Conservation (phyloP, 2,888 invertebrate species). For the Notocelia uddmanniana region DNA sequence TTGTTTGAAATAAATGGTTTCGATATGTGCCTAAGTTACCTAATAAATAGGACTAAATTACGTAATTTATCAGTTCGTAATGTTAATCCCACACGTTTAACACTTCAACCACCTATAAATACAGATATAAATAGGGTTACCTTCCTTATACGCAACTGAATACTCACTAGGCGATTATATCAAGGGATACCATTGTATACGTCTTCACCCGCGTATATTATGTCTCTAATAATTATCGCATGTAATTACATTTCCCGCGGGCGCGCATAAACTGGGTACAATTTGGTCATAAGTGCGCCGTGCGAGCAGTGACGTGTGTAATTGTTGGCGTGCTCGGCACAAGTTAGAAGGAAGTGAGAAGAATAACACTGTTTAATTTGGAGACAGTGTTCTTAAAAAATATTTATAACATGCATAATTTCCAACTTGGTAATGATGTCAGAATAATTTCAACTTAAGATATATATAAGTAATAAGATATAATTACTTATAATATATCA, state of each 20-base stretch:
- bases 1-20: no score
- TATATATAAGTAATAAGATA: no score
- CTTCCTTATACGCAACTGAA: not conserved
- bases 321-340: constrained; percentile 49
- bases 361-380: no score
- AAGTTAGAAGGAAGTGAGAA: constrained; percentile 39
- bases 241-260: constrained; percentile 62
- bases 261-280: constrained; percentile 61
- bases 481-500: no score
- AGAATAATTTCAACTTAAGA: no score
- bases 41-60: not conserved
- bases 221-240: constrained; percentile 50
- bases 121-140: not conserved
- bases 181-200: not conserved
- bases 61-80: not conserved
- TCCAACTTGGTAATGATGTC: no score
- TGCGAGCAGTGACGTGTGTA: constrained; percentile 64
- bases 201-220: constrained; percentile 46
- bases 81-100: not conserved
- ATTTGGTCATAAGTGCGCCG: constrained; percentile 69
- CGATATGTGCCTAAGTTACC: no score
- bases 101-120: not conserved
- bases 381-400: no score
- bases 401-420: no score
- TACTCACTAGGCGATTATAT: constrained; percentile 1